Conservation (phyloP, 2,797 vertebrate genomes). For the Sebastes matsubarae region DNA sequence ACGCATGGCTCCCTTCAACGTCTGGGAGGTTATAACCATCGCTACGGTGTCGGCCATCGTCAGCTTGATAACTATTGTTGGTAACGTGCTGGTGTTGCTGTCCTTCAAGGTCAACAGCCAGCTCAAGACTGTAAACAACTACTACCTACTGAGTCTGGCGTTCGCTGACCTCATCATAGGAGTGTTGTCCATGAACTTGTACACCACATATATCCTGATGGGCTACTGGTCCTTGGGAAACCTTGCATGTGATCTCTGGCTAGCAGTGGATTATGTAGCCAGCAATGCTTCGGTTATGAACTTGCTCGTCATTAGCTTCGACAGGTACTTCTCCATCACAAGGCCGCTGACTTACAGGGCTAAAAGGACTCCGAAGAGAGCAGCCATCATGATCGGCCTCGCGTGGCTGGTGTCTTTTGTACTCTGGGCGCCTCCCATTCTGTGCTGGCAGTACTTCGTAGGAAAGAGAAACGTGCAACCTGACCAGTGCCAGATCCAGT, state of each 20-base stretch:
- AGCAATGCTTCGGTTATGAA: slow-evolving; percentile 99
- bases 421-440: slow-evolving; percentile 95
- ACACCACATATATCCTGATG: slow-evolving; percentile 96
- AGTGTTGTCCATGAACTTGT: slow-evolving; percentile 97
- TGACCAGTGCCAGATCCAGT: slow-evolving; percentile 95
- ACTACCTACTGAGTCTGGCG: slow-evolving; percentile 96
- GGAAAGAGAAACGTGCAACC: slow-evolving; percentile 88
- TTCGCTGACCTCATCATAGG: slow-evolving; percentile 98
- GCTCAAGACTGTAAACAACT: slow-evolving; percentile 98
- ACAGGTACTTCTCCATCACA: slow-evolving; percentile 98
- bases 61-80: slow-evolving; percentile 94
- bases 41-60: slow-evolving; percentile 91
- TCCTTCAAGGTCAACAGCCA: slow-evolving; percentile 99
- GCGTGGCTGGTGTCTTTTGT: slow-evolving; percentile 97
- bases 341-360: slow-evolving; percentile 96
- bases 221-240: slow-evolving; percentile 95
- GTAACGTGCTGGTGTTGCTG: slow-evolving; percentile 94
- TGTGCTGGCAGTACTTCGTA: slow-evolving; percentile 98
- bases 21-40: slow-evolving; percentile 94
- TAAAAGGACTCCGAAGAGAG: slow-evolving; percentile 94
- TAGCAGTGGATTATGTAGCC: slow-evolving; percentile 96
- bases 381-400: slow-evolving; percentile 95
- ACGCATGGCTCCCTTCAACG: slow-evolving; percentile 78
- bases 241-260: slow-evolving; percentile 96
- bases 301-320: slow-evolving; percentile 96